phyloP scores from a whole-genome alignment of 2,113 vertebrate species.

The Oceanites oceanicus region DNA sequence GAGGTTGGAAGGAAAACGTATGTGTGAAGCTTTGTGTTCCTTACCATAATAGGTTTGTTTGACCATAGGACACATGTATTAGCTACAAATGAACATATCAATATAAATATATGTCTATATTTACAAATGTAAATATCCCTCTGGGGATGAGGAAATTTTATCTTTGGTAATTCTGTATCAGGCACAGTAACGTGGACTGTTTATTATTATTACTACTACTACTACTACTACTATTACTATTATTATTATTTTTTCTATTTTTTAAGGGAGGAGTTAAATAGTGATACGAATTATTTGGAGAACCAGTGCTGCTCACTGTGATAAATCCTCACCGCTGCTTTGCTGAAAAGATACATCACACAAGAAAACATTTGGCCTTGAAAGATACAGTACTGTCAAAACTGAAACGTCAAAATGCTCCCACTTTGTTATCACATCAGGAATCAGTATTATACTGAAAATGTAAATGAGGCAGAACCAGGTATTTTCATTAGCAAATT shows the following conservation, averaged over 20 bases:
- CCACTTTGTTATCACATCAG: not conserved
- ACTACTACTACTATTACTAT: fast-evolving
- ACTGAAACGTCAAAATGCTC: not conserved
- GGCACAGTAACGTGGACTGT: not conserved
- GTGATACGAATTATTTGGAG: not conserved
- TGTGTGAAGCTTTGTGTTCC: not conserved
- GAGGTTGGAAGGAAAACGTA: not conserved
- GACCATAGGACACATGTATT: not conserved
- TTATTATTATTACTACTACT: fast-evolving
- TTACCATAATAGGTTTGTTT: not conserved
- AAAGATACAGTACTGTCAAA: not conserved
- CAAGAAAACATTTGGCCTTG: not conserved
- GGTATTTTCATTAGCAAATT: not conserved
- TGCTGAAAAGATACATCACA: not conserved
- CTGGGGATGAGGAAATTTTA: not conserved
- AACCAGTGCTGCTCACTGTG: not conserved
- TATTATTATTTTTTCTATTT: not conserved
- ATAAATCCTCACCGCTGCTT: not conserved
- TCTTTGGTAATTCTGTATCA: not conserved
- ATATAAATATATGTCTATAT: no score
- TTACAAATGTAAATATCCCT: not conserved
- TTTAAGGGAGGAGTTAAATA: not conserved
- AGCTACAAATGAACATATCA: not conserved
- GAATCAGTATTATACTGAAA: not conserved
- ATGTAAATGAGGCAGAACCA: not conserved